Base-by-base conservation (phyloP, 2,113 vertebrate species). In the Brachyhypopomus gauderio region DNA sequence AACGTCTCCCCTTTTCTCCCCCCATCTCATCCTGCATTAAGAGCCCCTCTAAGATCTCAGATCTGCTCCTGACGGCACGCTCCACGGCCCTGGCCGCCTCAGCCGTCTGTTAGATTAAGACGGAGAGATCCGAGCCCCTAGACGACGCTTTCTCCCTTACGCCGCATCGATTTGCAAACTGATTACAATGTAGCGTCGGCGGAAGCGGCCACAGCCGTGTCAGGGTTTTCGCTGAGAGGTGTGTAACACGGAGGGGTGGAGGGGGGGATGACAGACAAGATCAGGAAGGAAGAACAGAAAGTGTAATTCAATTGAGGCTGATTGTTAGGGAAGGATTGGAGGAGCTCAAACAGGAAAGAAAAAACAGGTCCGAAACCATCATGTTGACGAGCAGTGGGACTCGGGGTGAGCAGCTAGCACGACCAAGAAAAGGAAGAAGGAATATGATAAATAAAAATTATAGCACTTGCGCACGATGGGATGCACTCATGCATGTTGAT, bases 121-220 rank as follows among this genome's bases (percentile, higher is more conserved):
- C 84, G 82, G 89, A 91, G 85, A 85, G 89, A 93, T 91, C 87
- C 81, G 87, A 89, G 89, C 86, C 89, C 87, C 88, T 90, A 87
- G 88, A 85, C 87, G 86, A 88, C 85, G 80, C 84, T 90, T 85
- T 88, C 74, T 85, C 75, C 30, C 87, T 88, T 87, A 89, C 92
- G 88, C 87, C 59, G 89, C 85, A 83, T 90, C 91, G 92, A 93
- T 93, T 91, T 91, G 88, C 87, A 92, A 91, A 88, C 88, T 89
- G 90, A 93, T 93, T 92, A 90, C 86, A 84, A 83, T 86, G 79
- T 85, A 81, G 81, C 82, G 79, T 62, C 56, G 58, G 71, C 72
- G 64, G 23, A 71, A 77, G 75, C 80, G 45, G 19, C 64, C 52
- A 45, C 71, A 6, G n/a, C 22, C 30, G 78, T 72, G 77, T 86